These are phyloP conservation scores for Petrocephalus schoutedeni DNA, from an alignment of 2,797 vertebrate genomes.

Conservation along the genomic window DNA sequence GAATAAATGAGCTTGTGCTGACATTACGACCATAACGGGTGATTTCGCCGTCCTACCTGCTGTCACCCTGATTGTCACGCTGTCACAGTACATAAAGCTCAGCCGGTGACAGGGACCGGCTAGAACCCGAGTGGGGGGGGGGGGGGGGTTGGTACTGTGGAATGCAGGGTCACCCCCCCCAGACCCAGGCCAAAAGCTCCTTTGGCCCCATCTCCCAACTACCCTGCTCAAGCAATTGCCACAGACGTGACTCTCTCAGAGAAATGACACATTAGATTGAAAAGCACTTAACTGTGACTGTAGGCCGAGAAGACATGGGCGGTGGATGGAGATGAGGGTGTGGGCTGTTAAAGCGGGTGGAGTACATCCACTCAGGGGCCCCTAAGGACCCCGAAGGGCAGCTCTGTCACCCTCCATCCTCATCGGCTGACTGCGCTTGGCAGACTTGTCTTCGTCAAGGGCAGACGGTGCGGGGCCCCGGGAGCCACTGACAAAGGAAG, in stretches of 20 bases:
- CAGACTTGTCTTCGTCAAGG: background rate
- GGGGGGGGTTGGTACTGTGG: background rate
- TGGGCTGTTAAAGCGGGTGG: background rate
- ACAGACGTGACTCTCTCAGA: background rate
- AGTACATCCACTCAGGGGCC: background rate
- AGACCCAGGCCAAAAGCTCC: background rate
- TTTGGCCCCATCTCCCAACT: background rate
- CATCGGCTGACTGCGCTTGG: background rate
- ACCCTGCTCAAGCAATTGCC: background rate
- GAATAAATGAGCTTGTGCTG: background rate
- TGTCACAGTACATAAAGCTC: conserved; percentile 15
- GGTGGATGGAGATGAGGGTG: background rate
- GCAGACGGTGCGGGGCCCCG: background rate
- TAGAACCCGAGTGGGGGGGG: background rate
- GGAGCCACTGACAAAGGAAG: background rate
- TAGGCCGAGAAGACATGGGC: background rate
- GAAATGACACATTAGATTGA: background rate
- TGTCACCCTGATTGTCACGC: background rate
- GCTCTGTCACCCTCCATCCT: background rate
- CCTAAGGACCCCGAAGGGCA: background rate
- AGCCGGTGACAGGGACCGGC: background rate
- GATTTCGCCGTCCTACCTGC: background rate
- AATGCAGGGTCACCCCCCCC: background rate
- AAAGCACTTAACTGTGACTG: background rate
- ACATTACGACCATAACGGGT: background rate